Base-by-base conservation (phyloP, 2,888 invertebrate genomes). In the Julus scandinavius region DNA sequence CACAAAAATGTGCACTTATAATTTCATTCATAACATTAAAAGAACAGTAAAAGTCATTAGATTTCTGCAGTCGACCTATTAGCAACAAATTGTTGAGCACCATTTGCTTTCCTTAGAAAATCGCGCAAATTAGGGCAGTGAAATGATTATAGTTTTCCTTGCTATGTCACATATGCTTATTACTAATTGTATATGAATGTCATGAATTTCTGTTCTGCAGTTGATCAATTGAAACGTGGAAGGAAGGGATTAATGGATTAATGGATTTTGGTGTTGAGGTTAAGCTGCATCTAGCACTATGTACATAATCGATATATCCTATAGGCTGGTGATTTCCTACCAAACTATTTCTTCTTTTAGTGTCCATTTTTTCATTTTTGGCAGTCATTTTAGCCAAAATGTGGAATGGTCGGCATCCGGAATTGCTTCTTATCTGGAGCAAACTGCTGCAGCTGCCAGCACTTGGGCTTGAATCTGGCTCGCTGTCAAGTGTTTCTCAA, bases 371-470 rank as follows among this genome's bases (percentile, higher is more conserved):
- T 72, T n/a, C 29, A 72, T 72, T 72, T 29, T 72, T 72, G 72
- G 72, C 72, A 72, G 72, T 72, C 72, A n/a, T 72, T 72, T 72
- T 29, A 29, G 72, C 72, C 72, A 72, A 72, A 29, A 72, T 72
- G 72, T 72, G 72, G 72, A 72, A 72, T 72, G 72, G 72, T 29
- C 29, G 72, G 72, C 29, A 72, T 72, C 72, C 72, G 72, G 72
- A 72, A 72, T 72, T 72, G 72, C 72, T 72, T 72, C 72, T 72
- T 72, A 72, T 72, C 72, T 72, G 72, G 72, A 29, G 72, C 72
- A 72, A 72, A 72, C 72, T 29, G 63, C 20, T 72, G 72, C 29
- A 3, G 29, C 72, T 72, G 72, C 72, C 72, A 72, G 29, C 72
- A 29, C 72, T n/a, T 29, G 72, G 13, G 58, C 72, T 2, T 72